Evolutionary conservation across 92 coral and sea anemone species (phyloP), one percentile per base, ranked within the genome.

Genomic region (Chrysogorgia sp.): DNA sequence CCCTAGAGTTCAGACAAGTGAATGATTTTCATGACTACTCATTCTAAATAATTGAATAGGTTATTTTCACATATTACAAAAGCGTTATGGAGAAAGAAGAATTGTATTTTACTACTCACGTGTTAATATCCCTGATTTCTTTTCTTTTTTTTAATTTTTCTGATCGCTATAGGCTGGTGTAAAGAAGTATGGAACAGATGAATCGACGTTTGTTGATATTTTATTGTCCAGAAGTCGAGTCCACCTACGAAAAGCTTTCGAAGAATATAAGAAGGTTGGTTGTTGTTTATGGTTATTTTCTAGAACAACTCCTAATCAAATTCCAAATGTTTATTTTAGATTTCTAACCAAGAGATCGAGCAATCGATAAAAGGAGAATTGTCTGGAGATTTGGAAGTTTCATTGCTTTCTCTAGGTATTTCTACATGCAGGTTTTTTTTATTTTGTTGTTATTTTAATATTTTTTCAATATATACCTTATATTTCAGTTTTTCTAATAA

Each of bases 311-410:
- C 12, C 12, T 37, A 4, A 37, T 37, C 5, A 47, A 47, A 47
- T 47, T 12, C 12, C 52, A 31, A 65, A 65, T 65, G 45, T n/a
- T 13, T 35, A 7, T 69, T 22, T 69, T 19, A 69, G 76, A 45
- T 47, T 2, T 31, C 76, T 22, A 69, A 69, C 59, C 76, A 69
- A 45, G 76, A 69, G 47, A 69, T 69, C 6, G 76, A 69, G 40
- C 58, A 69, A 22, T 45, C 76, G 4, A 69, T 69, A 23, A 69
- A 49, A 22, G 31, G 12, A 0, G 76, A 69, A 43, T 12, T 45
- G 35, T 69, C 76, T 45, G 59, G 76, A 21, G 76, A 69, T 34
- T 45, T 69, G 60, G 76, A 69, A 20, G 76, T 45, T 53, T 50
- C 58, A 8, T 49, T 69, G 76, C 76, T 69, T 23, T 31, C 59